Evolutionary conservation across 2,888 invertebrate genomes (phyloP).

Genomic region (Halocaridina rubra): DNA sequence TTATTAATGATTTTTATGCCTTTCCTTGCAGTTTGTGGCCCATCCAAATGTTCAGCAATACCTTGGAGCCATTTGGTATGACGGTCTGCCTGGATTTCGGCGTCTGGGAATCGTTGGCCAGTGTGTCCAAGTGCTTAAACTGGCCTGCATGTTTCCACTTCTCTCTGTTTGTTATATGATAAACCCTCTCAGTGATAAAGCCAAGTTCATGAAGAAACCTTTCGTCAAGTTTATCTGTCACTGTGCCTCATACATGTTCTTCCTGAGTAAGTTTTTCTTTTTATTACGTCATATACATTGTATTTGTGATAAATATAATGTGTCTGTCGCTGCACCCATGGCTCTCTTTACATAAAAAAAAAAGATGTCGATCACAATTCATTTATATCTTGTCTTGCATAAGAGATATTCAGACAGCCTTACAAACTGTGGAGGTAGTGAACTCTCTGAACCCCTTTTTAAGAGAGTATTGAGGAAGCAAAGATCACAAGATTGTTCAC

Average conservation of each 20-base stretch:
- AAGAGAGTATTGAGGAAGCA: no score
- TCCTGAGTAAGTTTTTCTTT: slow-evolving; percentile 77
- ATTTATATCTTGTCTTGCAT: no score
- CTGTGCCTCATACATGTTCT: slow-evolving; percentile 71
- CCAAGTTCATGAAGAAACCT: slow-evolving; percentile 70
- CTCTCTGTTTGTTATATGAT: slow-evolving; percentile 70
- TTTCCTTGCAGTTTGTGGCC: slow-evolving; percentile 72
- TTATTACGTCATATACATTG: no score
- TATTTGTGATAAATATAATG: no score
- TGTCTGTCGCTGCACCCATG: no score
- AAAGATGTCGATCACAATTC: no score
- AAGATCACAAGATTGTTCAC: no score
- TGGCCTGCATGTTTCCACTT: slow-evolving; percentile 68
- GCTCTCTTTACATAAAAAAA: no score
- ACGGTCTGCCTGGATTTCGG: slow-evolving; percentile 73
- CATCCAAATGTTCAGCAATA: slow-evolving; percentile 75
- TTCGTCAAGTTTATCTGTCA: slow-evolving; percentile 73
- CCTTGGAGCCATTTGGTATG: slow-evolving; percentile 72
- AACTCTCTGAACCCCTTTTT: no score
- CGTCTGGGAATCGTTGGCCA: slow-evolving; percentile 71
- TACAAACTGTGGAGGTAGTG: no score
- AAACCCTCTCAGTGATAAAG: slow-evolving; percentile 69
- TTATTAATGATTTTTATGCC: background rate
- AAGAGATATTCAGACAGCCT: no score
- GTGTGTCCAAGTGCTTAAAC: slow-evolving; percentile 60